Base-by-base conservation (phyloP, 92 coral and sea anemone species). In the Siderastrea radians region DNA sequence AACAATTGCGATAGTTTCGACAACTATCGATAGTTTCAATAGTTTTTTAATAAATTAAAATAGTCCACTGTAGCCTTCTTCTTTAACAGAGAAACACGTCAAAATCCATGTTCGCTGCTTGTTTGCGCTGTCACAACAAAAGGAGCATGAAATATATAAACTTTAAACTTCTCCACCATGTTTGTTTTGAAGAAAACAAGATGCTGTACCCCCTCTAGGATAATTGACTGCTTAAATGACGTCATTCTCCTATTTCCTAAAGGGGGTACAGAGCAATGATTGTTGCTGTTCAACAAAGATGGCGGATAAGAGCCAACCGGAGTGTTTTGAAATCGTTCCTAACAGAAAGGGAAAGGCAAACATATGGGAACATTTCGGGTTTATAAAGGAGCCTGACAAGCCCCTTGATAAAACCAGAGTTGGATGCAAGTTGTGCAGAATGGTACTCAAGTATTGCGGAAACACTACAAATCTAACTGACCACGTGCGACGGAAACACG, bases 381-480 rank as follows among this genome's bases (percentile, higher is more conserved):
- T 52, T 68, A 6, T 68, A 64, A 67, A 81, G 26, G 67, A 53
- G 10, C 9, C 14, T 52, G 75, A 80, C 52, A 15, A 6, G n/a
- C 82, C 45, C 17, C 47, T 69, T 9, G 85, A 81, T 81, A 58
- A 79, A 16, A 79, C 84, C 58, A 66, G 84, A 64, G 84, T 64
- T 13, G 84, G 26, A 79, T 62, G 84, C 61, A 79, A 66, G 73
- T 66, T 79, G 84, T 79, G 71, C 48, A 2, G 60, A 48, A 79
- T 57, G 80, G n/a, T 76, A 55, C 11, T 76, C 2, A 81, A 81
- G 19, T 81, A 65, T 54, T 49, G 85, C 76, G 17, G 85, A 49
- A 81, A 81, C 50, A 81, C 85, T 10, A 81, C 75, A 66, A 81
- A 68, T 51, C 85, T 81, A 38, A 79, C 73, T 46, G 84, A 79